These are phyloP conservation scores for Drosophila dives DNA, from an alignment of 2,888 invertebrate species.

Conservation along the genomic window DNA sequence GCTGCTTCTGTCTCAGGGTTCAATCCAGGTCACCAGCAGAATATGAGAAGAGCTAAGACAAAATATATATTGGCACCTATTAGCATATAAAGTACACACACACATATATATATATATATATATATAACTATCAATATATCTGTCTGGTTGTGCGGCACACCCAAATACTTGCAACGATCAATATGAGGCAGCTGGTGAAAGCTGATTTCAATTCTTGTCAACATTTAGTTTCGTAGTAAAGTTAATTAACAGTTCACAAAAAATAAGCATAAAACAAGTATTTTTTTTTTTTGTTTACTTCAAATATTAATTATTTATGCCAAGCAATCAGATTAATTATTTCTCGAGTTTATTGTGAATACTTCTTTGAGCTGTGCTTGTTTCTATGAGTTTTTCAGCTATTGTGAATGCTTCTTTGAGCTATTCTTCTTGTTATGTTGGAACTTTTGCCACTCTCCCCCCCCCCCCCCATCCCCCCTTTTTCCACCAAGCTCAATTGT, in stretches of 20 bases:
- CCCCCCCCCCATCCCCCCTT: too few relatives aligned
- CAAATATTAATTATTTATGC: neutral
- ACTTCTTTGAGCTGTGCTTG: neutral
- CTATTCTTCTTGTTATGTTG: too few relatives aligned
- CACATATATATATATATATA: neutral
- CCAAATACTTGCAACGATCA: neutral
- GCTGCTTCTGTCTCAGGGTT: conserved; percentile 39
- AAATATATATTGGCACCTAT: neutral
- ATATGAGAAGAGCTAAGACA: neutral
- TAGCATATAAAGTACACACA: neutral
- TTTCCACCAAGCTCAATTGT: neutral
- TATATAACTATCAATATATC: too few relatives aligned
- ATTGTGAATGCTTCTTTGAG: too few relatives aligned
- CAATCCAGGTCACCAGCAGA: conserved; percentile 46
- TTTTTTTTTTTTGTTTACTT: too few relatives aligned
- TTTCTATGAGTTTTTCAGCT: too few relatives aligned
- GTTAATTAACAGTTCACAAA: neutral
- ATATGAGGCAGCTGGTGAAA: neutral
- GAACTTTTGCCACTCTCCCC: too few relatives aligned
- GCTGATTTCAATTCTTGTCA: neutral
- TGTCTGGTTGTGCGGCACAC: neutral
- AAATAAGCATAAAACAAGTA: neutral
- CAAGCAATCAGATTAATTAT: neutral
- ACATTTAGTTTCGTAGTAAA: neutral
- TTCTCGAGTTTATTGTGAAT: neutral